These are phyloP conservation scores for Heterotilapia buettikoferi DNA, from an alignment of 2,113 vertebrate species.

Conservation along the genomic window DNA sequence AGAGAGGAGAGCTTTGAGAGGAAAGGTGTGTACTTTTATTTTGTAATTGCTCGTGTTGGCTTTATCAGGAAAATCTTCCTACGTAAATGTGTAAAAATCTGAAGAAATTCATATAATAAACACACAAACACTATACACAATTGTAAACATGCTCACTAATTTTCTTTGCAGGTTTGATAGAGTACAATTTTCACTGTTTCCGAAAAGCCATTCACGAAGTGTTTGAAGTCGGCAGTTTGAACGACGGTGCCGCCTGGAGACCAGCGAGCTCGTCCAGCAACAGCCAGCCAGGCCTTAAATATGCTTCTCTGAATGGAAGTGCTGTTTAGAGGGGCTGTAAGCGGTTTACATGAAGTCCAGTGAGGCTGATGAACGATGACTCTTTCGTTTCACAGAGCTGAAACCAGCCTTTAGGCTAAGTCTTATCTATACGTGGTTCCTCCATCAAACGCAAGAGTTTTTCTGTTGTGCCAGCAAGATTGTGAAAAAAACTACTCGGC, in stretches of 20 bases:
- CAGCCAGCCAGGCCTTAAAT: slow-evolving; percentile 4
- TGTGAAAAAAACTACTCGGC: background rate
- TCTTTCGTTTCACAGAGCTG: background rate
- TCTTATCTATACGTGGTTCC: background rate
- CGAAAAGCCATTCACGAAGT: slow-evolving; percentile 98
- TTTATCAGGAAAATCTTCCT: background rate
- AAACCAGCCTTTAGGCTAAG: background rate
- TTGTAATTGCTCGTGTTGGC: fast-evolving
- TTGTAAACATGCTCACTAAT: background rate
- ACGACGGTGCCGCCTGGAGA: slow-evolving; percentile 72
- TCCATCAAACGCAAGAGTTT: background rate
- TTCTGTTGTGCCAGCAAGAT: background rate
- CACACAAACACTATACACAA: fast-evolving
- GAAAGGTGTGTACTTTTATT: slow-evolving; percentile 77
- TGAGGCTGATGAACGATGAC: background rate
- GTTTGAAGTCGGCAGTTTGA: slow-evolving; percentile 85
- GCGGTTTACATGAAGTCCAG: background rate
- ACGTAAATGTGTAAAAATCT: background rate
- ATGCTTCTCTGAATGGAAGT: slow-evolving; percentile 21
- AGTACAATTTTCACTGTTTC: slow-evolving; percentile 98
- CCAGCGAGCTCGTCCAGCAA: slow-evolving; percentile 69
- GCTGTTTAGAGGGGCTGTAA: background rate
- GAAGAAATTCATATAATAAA: background rate
- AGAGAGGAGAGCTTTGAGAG: slow-evolving; percentile 97
- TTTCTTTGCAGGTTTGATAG: slow-evolving; percentile 83